Conservation (phyloP, 2,888 invertebrate species). For the Acrobasis repandana region DNA sequence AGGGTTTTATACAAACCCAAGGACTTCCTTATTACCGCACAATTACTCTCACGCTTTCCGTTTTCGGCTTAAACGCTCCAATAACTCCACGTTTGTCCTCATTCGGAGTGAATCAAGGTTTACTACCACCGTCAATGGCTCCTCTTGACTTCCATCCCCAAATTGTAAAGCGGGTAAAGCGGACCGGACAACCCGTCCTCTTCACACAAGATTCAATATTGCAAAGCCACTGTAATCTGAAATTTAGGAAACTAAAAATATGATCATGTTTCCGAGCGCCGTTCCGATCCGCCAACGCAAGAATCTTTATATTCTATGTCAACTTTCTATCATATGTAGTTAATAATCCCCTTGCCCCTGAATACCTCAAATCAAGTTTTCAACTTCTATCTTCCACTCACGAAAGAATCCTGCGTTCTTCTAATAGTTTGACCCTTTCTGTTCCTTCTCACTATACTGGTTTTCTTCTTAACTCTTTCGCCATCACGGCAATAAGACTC, state of each 20-base stretch:
- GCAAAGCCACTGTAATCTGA: neutral
- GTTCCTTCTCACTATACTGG: no score
- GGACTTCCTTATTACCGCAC: neutral
- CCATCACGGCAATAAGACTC: no score
- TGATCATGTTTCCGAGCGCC: no score
- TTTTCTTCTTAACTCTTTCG: no score
- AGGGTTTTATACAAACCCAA: neutral
- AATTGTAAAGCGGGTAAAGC: conserved; percentile 1
- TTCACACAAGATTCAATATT: neutral
- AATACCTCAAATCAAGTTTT: no score
- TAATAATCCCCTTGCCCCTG: no score
- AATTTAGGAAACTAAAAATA: neutral
- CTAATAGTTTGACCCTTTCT: no score
- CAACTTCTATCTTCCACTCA: no score
- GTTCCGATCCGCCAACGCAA: no score
- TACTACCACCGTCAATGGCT: conserved; percentile 2
- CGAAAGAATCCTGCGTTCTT: no score
- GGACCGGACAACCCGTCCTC: neutral
- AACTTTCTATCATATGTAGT: no score
- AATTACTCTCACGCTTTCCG: conserved; percentile 12
- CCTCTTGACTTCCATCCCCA: neutral
- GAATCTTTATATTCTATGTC: no score
- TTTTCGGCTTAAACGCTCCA: conserved; percentile 11
- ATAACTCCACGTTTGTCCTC: conserved; percentile 12
- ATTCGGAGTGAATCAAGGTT: conserved; percentile 6